Evolutionary conservation across 2,888 invertebrate genomes (phyloP).

Genomic region (Maniola hyperantus): DNA sequence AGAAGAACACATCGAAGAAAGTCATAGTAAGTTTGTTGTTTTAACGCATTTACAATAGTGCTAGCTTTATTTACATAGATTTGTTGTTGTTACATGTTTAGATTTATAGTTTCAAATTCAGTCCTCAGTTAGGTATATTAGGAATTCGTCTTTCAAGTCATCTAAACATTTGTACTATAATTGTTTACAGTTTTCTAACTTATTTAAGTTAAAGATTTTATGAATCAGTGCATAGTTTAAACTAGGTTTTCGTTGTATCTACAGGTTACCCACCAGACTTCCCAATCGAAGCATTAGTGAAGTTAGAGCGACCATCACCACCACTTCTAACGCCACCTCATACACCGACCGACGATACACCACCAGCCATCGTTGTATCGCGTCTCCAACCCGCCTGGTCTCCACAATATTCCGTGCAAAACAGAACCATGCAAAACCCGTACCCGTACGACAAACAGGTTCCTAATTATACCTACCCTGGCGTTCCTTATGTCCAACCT

Average conservation of each 20-base stretch:
- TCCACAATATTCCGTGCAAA: conserved; percentile 63
- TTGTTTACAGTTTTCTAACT: not conserved
- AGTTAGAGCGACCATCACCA: conserved; percentile 83
- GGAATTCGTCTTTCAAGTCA: too few species aligned
- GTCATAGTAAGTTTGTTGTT: conserved; percentile 64
- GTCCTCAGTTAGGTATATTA: not conserved
- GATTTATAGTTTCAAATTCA: not conserved
- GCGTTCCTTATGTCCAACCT: conserved; percentile 74
- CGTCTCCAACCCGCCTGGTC: conserved; percentile 69
- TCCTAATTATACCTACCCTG: conserved; percentile 63
- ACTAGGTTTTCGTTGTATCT: conserved; percentile 44
- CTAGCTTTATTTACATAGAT: not conserved
- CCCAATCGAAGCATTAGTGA: conserved; percentile 82
- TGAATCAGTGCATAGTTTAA: conserved; percentile 11
- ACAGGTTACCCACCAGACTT: conserved; percentile 84
- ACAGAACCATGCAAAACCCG: conserved; percentile 64
- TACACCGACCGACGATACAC: conserved; percentile 86
- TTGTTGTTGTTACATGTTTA: not conserved
- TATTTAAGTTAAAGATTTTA: not conserved
- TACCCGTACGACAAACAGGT: conserved; percentile 73
- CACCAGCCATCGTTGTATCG: conserved; percentile 74
- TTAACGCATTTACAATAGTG: conserved; percentile 26
- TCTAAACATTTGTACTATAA: too few species aligned
- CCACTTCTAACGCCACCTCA: conserved; percentile 88
- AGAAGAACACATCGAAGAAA: conserved; percentile 69